Base-by-base conservation (phyloP, 2,113 vertebrate genomes). In the Coptodon bakossiorum region DNA sequence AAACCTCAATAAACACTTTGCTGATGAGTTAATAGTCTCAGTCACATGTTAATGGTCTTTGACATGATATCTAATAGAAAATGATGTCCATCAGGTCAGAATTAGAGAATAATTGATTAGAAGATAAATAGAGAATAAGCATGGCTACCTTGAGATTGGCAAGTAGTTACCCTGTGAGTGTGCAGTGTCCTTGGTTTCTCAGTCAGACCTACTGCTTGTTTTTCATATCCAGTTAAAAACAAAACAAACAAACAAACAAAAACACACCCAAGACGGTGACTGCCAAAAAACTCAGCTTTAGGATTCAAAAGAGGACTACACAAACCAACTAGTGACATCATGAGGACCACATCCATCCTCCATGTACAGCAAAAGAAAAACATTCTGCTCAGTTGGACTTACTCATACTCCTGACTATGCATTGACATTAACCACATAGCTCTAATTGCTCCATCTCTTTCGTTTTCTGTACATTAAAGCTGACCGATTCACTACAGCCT, bases 371-470 rank as follows among this genome's bases (percentile, higher is more conserved):
- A 34, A 50, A 34, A 31, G 73, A 78, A 78, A 78, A 24, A 40
- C 52, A 31, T 27, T 76, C 27, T 5, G 57, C 86, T 87, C 91
- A 89, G 81, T 59, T 43, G 73, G 84, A 89, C 81, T 3, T 63
- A 22, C 63, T 54, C 34, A 5, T n/a, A 45, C 48, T 38, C 54
- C 84, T 56, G 81, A 85, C 83, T 89, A 88, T 12, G 50, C 82
- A 38, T 50, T 86, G 91, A 92, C 88, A 89, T 87, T 91, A 94
- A 86, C 91, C 85, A 90, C 88, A 24, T 38, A 68, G 29, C 83
- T 85, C 86, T 92, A 94, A 95, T 93, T 94, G 93, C 91, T 90
- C 68, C 34, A 66, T 43, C 57, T 59, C 86, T 82, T 63, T 94
- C 81, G 88, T 92, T 78, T 80, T n/a, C 54, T 59, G 85, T 48